Evolutionary conservation across 2,797 vertebrate species (phyloP), one percentile per base, ranked within the genome.

Genomic region (Florisuga fusca): DNA sequence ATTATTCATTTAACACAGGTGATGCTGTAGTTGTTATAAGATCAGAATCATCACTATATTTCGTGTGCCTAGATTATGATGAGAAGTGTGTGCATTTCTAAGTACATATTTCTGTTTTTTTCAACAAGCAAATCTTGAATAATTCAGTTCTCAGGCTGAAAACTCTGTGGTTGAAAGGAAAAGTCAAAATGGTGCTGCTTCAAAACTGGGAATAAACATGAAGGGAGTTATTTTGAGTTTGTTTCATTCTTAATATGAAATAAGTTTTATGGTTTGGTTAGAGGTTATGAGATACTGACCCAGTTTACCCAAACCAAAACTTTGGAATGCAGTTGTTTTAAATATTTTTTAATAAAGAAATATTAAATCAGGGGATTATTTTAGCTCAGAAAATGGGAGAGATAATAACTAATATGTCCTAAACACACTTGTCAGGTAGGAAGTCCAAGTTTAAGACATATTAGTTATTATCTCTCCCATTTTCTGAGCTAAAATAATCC

Each of bases 381-480:
- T 64, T 80, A 50, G 14, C 27, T 92, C 36, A 41, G 33, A 57
- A 89, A 26, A 8, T 45, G 46, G 53, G 26, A 12, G 15, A 59
- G 19, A 8, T 67, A 10, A 7, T 80, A 73, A 6, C 38, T 84
- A 64, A 10, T 84, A 46, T 10, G 25, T n/a, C 38, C 29, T 87
- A 57, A 84, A 63, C 10, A 25, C 0, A 0, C 4, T 66, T 43
- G 2, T 68, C 25, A 7, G 20, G 6, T 68, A 34, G 33, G 12
- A 84, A 45, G 61, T 63, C 26, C n/a, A n/a, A n/a, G 10, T 63
- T 84, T 57, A 87, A 26, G 38, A n/a, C 25, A 10, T 46, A 84
- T 10, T 64, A 84, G 38, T 6, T 73, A 80, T 7, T 10, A 67
- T 8, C 19, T 59, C 15, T 12, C 26, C 53, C 46, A 45, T 8